Percentiles rank a stretch among this genome's conserved stretches.
These are phyloP conservation scores for Trichosurus vulpecula DNA, from an alignment of 2,797 vertebrate species.

Conservation along the genomic window DNA sequence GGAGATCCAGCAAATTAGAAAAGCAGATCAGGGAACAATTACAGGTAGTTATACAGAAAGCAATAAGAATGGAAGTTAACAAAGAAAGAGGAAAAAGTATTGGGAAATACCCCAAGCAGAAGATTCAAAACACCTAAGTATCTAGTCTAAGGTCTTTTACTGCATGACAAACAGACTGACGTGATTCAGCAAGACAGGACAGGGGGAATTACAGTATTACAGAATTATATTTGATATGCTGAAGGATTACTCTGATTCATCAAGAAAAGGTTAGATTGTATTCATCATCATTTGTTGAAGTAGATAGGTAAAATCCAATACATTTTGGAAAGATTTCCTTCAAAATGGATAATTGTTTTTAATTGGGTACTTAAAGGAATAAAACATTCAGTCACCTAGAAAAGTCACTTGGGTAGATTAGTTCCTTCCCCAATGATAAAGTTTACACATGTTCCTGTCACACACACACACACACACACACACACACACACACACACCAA, in stretches of 20 bases:
- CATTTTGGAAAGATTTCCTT: not conserved
- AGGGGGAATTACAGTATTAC: not conserved
- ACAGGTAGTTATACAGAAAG: not conserved
- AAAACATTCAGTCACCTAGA: not conserved
- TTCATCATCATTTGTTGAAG: not conserved
- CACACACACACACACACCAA: not conserved
- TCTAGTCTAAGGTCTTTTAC: conserved; percentile 31
- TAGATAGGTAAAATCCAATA: not conserved
- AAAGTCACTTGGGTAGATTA: not conserved
- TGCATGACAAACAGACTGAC: conserved; percentile 3
- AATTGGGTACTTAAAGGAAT: not conserved
- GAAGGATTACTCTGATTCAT: conserved; percentile 45
- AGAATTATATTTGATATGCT: conserved; percentile 36
- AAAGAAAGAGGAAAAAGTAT: not conserved
- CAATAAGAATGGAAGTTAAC: not conserved
- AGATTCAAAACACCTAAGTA: not conserved
- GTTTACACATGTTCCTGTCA: not conserved
- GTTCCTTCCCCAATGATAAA: not conserved
- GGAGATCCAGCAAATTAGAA: conserved; percentile 23
- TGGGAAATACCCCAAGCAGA: not conserved
- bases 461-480: not conserved
- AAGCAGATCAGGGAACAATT: not conserved
- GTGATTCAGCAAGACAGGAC: not conserved
- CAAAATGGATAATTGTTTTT: not conserved
- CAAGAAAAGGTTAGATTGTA: conserved; percentile 6